These are phyloP conservation scores for Microtus ochrogaster DNA, from an alignment of 2,113 vertebrate species.

Conservation along the genomic window DNA sequence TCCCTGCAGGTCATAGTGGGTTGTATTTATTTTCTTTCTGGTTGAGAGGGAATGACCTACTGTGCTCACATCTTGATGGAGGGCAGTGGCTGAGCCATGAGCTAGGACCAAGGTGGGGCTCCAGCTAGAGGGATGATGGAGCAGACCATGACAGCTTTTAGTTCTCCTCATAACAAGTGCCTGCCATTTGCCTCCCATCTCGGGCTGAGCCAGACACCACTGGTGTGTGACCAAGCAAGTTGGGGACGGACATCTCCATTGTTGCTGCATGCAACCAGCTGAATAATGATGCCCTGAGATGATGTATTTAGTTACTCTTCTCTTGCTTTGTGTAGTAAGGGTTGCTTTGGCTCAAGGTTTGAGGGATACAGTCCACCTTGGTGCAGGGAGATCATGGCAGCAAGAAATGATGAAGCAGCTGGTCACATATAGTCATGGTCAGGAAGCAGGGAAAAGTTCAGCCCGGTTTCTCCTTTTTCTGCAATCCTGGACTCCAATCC, in stretches of 20 bases:
- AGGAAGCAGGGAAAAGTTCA: neutral
- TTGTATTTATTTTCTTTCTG: neutral
- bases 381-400: neutral
- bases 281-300: neutral
- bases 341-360: neutral
- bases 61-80: neutral
- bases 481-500: neutral
- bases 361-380: neutral
- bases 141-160: neutral
- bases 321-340: neutral
- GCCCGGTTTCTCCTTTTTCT: neutral
- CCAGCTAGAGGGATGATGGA: neutral
- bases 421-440: neutral
- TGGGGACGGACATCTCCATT: no score
- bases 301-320: no score
- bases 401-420: neutral
- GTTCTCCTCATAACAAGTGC: neutral
- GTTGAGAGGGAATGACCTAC: neutral
- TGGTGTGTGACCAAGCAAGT: neutral
- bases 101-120: neutral
- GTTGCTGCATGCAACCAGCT: neutral
- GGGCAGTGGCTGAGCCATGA: rapidly evolving
- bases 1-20: neutral
- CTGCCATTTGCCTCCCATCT: neutral
- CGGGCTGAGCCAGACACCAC: neutral